Conservation (phyloP, 2,113 vertebrate genomes). For the Tychaedon coryphoeus region DNA sequence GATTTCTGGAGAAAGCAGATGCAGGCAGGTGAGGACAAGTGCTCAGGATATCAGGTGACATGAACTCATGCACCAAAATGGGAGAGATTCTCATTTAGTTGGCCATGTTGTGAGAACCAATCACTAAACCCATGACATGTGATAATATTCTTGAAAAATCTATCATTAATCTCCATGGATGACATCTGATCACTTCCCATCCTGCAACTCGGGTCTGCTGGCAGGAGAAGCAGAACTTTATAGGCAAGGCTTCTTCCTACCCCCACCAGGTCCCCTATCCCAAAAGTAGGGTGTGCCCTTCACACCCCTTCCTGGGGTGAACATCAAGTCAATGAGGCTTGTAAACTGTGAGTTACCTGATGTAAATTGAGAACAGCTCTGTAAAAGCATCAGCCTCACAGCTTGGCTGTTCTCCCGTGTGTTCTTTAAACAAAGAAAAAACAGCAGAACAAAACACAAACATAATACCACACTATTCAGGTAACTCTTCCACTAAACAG, state of each 20-base stretch:
- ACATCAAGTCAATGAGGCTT: not conserved
- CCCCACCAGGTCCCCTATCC: not conserved
- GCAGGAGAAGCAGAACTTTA: not conserved
- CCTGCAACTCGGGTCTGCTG: not conserved
- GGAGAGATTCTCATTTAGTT: not conserved
- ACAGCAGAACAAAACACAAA: not conserved
- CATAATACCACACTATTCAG: not conserved
- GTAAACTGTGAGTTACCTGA: not conserved
- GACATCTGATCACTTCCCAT: not conserved
- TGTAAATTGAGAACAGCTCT: not conserved
- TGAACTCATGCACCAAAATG: not conserved
- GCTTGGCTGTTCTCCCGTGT: not conserved
- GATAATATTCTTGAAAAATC: not conserved
- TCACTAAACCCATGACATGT: not conserved
- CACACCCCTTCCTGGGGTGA: not conserved
- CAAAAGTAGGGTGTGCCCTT: not conserved
- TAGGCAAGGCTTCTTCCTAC: not conserved
- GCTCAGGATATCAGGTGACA: not conserved
- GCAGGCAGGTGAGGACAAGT: not conserved
- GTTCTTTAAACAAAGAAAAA: not conserved
- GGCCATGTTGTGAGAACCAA: not conserved
- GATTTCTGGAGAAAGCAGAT: not conserved
- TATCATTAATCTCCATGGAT: not conserved
- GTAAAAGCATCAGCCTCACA: not conserved
- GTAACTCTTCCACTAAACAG: not conserved